Conservation (phyloP, 2,888 invertebrate species). For the Scaeva pyrastri region DNA sequence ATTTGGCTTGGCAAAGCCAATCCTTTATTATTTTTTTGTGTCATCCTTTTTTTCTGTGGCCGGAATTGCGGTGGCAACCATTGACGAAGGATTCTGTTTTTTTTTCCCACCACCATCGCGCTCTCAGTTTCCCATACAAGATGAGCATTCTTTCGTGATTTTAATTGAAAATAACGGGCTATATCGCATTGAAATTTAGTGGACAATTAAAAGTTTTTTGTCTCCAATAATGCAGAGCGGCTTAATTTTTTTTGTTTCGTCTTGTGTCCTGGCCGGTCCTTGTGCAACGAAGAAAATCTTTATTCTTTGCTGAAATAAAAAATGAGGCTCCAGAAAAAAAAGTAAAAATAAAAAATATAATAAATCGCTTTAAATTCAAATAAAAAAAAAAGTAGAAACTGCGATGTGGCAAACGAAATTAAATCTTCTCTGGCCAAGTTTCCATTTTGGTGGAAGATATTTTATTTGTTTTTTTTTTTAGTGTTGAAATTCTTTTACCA, state of each 20-base stretch:
- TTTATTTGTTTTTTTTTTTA: not conserved
- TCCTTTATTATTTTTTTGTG: slow-evolving; percentile 6
- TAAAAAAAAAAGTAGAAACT: too few relatives aligned
- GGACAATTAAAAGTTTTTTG: slow-evolving; percentile 68
- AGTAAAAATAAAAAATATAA: slow-evolving; percentile 12
- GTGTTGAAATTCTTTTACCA: slow-evolving; percentile 2
- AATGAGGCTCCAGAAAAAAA: too few relatives aligned
- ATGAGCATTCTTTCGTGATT: slow-evolving; percentile 21
- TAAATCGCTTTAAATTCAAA: slow-evolving; percentile 36
- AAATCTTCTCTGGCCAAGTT: slow-evolving; percentile 39
- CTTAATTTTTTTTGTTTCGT: slow-evolving; percentile 30
- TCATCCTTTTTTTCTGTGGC: not conserved
- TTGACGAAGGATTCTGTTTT: not conserved
- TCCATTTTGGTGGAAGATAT: not conserved
- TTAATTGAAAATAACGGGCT: slow-evolving; percentile 70
- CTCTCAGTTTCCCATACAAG: slow-evolving; percentile 4
- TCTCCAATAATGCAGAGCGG: slow-evolving; percentile 30
- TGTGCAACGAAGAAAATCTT: slow-evolving; percentile 26
- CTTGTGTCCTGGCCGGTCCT: not conserved
- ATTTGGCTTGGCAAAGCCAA: slow-evolving; percentile 17
- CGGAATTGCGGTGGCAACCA: slow-evolving; percentile 4
- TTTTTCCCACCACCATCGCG: not conserved
- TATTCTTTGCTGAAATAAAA: slow-evolving; percentile 15
- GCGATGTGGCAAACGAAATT: slow-evolving; percentile 38
- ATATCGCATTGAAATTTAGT: slow-evolving; percentile 71